A percentile compares a stretch with the other conserved stretches of the same genome.
phyloP scores from a whole-genome alignment of 2,797 vertebrate species.

The Chiroxiphia lanceolata region DNA sequence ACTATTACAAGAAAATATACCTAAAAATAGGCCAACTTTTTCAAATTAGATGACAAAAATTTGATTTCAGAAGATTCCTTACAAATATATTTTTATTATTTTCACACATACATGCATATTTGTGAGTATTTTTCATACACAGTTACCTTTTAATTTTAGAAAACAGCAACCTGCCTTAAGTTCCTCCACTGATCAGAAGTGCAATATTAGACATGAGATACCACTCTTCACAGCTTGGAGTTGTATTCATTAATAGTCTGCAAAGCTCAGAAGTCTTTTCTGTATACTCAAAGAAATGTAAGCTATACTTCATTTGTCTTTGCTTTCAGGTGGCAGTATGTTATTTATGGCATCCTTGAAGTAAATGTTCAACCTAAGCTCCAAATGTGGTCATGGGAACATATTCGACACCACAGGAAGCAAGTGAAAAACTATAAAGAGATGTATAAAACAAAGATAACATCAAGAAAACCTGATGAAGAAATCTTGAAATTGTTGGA shows the following conservation, averaged over 20 bases:
- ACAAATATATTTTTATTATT: background rate
- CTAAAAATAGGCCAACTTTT: background rate
- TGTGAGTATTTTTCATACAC: background rate
- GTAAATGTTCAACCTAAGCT: conserved; percentile 89
- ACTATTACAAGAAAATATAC: background rate
- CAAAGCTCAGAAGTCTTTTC: background rate
- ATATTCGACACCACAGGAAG: conserved; percentile 83
- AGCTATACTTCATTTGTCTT: background rate
- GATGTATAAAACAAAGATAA: conserved; percentile 92
- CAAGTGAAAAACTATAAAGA: conserved; percentile 87
- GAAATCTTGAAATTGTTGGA: conserved; percentile 81
- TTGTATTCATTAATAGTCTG: background rate
- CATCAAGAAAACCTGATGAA: conserved; percentile 85
- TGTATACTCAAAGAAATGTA: background rate
- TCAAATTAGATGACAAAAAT: background rate
- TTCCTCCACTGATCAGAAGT: background rate
- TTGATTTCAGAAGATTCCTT: background rate
- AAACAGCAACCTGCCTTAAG: background rate
- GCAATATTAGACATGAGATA: background rate
- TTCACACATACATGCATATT: accelerated
- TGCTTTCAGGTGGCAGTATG: conserved; percentile 88
- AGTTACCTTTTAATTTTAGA: background rate
- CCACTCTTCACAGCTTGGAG: background rate
- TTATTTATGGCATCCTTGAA: conserved; percentile 86
- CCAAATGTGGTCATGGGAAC: conserved; percentile 96